Evolutionary conservation across 30 jellyfish, hydroid and myxozoan species (phyloP).

Genomic region (Rhopilema esculentum): DNA sequence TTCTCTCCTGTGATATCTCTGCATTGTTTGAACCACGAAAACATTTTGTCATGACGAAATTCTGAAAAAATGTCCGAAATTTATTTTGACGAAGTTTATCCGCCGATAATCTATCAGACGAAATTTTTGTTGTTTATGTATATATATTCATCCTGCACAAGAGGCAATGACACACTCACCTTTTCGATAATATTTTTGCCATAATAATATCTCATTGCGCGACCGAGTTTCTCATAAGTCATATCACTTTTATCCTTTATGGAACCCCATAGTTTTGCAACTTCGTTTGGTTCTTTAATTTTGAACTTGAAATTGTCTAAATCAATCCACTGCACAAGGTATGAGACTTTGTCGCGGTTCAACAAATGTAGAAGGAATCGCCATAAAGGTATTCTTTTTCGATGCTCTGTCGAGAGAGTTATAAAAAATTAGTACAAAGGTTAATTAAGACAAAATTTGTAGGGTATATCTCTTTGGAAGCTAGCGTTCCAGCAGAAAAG

Average conservation of each 20-base stretch:
- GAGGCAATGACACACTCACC: too few species aligned
- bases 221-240: conserved; percentile 87
- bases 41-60: too few species aligned
- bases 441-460: not conserved
- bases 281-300: conserved; percentile 72
- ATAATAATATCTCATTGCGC: conserved; percentile 86
- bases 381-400: conserved; percentile 97
- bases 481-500: not conserved
- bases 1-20: too few species aligned
- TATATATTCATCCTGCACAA: too few species aligned
- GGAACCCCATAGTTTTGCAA: conserved; percentile 88
- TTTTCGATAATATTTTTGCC: conserved; percentile 86
- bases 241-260: conserved; percentile 82
- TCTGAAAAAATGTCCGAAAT: too few species aligned
- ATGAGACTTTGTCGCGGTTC: conserved; percentile 70
- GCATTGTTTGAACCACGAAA: too few species aligned
- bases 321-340: conserved; percentile 70
- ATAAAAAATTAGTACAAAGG: not conserved
- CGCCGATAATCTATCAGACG: too few species aligned
- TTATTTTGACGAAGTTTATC: too few species aligned
- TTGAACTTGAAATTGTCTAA: conserved; percentile 66
- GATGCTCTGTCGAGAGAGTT: conserved; percentile 75
- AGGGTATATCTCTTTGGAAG: not conserved
- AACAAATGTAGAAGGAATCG: conserved; percentile 88
- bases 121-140: too few species aligned